These are phyloP conservation scores for Resseliella maxima DNA, from an alignment of 2,888 invertebrate genomes.

Conservation along the genomic window DNA sequence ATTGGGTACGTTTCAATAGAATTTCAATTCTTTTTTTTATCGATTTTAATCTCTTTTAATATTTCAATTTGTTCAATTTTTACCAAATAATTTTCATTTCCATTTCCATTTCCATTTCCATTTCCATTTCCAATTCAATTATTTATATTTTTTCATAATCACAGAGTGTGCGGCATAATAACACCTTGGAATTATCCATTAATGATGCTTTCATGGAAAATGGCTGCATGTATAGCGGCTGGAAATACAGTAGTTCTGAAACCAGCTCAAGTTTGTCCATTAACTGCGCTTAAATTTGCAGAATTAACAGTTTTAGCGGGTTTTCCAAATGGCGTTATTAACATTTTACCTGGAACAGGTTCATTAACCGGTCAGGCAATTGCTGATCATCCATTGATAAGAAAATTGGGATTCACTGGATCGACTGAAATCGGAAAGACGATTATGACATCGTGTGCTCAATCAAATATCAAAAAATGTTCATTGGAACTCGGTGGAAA, in stretches of 20 bases:
- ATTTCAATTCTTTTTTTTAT: neutral
- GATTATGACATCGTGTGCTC: slow-evolving; percentile 91
- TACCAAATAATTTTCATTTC: too few relatives aligned
- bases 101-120: too few relatives aligned
- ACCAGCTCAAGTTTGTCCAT: slow-evolving; percentile 91
- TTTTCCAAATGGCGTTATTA: slow-evolving; percentile 93
- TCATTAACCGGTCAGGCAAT: slow-evolving; percentile 86
- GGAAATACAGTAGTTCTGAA: slow-evolving; percentile 97
- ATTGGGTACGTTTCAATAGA: slow-evolving; percentile 76
- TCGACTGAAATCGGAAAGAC: slow-evolving; percentile 89
- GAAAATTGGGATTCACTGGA: slow-evolving; percentile 96
- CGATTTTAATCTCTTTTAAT: neutral
- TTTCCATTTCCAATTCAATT: too few relatives aligned
- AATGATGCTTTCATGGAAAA: slow-evolving; percentile 99
- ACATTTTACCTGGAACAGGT: slow-evolving; percentile 89
- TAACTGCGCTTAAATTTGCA: slow-evolving; percentile 95
- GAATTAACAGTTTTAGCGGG: slow-evolving; percentile 91
- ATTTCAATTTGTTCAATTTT: too few relatives aligned
- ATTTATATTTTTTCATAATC: slow-evolving; percentile 59
- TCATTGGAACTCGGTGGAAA: slow-evolving; percentile 96
- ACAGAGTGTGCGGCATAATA: slow-evolving; percentile 87
- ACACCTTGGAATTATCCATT: slow-evolving; percentile 99
- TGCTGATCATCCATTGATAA: slow-evolving; percentile 84
- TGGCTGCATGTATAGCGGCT: slow-evolving; percentile 96
- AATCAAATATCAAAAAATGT: slow-evolving; percentile 93